Evolutionary conservation across 2,113 vertebrate genomes (phyloP).

Genomic region (Empidonax traillii): DNA sequence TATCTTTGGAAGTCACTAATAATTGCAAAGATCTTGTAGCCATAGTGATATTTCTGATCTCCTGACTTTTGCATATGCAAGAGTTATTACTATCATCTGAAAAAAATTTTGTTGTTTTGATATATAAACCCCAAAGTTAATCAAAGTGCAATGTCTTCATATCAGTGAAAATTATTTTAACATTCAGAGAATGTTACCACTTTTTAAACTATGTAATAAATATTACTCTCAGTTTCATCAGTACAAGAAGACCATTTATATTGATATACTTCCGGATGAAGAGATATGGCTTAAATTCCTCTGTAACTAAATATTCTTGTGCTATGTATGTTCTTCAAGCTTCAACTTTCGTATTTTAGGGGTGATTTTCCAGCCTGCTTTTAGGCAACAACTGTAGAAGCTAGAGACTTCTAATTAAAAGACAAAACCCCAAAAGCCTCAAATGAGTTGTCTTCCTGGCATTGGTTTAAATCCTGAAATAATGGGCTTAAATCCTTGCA

Average conservation of each 20-base stretch:
- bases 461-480: background rate
- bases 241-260: background rate
- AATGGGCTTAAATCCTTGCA: background rate
- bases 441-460: background rate
- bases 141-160: background rate
- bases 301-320: background rate
- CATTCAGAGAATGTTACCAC: background rate
- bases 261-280: background rate
- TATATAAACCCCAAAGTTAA: background rate
- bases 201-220: background rate
- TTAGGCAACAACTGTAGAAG: background rate
- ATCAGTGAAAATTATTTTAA: background rate
- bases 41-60: background rate
- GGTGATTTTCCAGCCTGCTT: background rate
- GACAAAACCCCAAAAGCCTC: background rate
- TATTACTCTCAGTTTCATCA: background rate
- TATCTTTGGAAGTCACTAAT: background rate
- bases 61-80: background rate
- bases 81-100: background rate
- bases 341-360: background rate
- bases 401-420: background rate
- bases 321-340: background rate
- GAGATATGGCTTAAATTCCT: background rate
- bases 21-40: background rate
- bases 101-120: background rate